Base-by-base conservation (phyloP, 2,888 invertebrate genomes). In the Trachelus stipa region DNA sequence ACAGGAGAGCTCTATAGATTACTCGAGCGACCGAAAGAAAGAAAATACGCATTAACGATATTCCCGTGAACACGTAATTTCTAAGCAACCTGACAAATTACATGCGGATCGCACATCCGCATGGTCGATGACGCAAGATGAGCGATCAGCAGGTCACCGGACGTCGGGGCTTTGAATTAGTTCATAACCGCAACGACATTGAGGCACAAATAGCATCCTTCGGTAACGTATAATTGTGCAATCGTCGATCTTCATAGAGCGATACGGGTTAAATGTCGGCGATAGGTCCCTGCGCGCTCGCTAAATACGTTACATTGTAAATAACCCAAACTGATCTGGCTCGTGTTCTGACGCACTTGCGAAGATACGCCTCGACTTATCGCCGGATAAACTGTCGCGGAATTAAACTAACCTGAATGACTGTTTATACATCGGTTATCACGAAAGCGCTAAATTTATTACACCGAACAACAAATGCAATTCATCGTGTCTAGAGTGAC, bases 81-180 rank as follows among this genome's bases (percentile, higher is more conserved):
- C 30, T 15, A n/a, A n/a, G n/a, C 1, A n/a, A 30, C 11, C 30
- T 31, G 30, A 9, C 6, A 33, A 71, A 71, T 71, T 71, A 71
- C 15, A 11, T 33, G 71, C 23, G 33, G 11, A 34, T 33, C 30
- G 71, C 30, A 30, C 30, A 71, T 31, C 30, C 11, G 23, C 40
- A 56, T 23, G 15, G 11, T 23, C 71, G 33, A 71, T 30, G 33
- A 23, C 31, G 71, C 11, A 71, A 33, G 3, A 71, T 30, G 15
- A 74, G 34, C 40, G 68, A 15, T 23, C 12, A 35, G 73, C 77
- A 74, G 77, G 77, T 77, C 74, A 77, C 74, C 74, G 77, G 77
- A 77, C 37, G 69, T 34, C 23, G 68, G 3, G 68, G 9, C n/a
- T 74, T 68, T 31, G 68, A 77, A 74, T 77, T 74, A 74, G 34